phyloP scores from a whole-genome alignment of 1,140 invertebrate genomes.

The Parasteatoda tepidariorum region DNA sequence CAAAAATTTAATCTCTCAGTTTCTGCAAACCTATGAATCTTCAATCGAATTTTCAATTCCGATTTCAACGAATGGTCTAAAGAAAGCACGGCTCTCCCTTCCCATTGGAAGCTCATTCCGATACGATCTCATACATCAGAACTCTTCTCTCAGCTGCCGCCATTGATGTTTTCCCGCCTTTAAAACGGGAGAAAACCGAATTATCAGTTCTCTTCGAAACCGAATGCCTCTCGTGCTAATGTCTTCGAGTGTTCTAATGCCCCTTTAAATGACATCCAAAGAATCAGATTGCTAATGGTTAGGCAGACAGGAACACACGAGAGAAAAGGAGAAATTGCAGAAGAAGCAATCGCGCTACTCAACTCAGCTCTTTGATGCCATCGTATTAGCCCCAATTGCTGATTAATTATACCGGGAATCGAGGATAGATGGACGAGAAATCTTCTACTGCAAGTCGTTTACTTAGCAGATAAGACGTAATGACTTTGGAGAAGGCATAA shows the following conservation, averaged over 20 bases:
- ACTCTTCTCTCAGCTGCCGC: not conserved
- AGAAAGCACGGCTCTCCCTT: not conserved
- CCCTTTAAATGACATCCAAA: slow-evolving; percentile 29
- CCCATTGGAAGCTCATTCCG: not conserved
- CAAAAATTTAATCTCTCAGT: too few relatives aligned
- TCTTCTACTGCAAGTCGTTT: slow-evolving; percentile 1
- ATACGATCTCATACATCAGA: not conserved
- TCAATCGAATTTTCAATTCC: too few relatives aligned
- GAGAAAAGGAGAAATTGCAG: not conserved
- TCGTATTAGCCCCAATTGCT: slow-evolving; percentile 21
- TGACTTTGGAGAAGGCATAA: slow-evolving; percentile 8
- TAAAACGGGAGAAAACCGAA: not conserved
- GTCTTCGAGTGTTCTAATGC: slow-evolving; percentile 17
- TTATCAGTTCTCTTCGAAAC: slow-evolving; percentile 14
- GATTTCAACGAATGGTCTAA: too few relatives aligned
- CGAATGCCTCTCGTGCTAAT: not conserved
- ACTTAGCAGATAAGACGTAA: not conserved
- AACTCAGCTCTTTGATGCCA: not conserved
- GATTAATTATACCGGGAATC: slow-evolving; percentile 19
- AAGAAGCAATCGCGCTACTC: not conserved
- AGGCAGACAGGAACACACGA: not conserved
- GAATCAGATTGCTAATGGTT: slow-evolving; percentile 31
- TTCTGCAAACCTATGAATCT: too few relatives aligned
- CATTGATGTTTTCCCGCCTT: not conserved
- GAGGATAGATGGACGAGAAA: not conserved